Evolutionary conservation across 1,140 invertebrate genomes (phyloP), one percentile per base, ranked within the genome.

Genomic region (Calycopis cecrops): DNA sequence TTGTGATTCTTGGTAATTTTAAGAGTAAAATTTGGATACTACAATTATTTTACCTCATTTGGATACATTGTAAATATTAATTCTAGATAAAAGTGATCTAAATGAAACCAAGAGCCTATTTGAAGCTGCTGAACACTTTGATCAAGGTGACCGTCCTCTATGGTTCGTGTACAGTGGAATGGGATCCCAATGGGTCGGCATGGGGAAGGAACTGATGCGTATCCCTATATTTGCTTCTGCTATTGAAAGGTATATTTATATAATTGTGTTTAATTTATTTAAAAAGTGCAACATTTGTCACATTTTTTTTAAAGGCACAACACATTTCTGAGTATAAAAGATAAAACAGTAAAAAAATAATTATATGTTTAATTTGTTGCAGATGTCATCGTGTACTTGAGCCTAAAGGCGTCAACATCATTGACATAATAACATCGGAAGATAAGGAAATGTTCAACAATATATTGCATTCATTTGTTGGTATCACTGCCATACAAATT

Each of bases 111-210:
- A 87, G 4, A 62, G 76, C 0, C 35, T 86, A 14, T 57, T 62
- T 11, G 76, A 76, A 59, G 87, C 88, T 40, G 69, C 88, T 1
- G 76, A 89, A 35, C 88, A 91, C 67, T 92, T 87, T 59, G 75
- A 88, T 7, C 90, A 89, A 4, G 76, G 84, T 4, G 84, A 88
- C 55, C 79, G 90, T 62, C 94, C 94, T 10, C 81, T 98, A 2
- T 96, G 94, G 89, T 96, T 94, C 79, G 91, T 97, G 4, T 98
- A 96, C 85, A 93, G 95, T 68, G 95, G 96, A 48, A 95, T 97
- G 94, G 95, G 95, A 11, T 93, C 93, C 2, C 95, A 98, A 69
- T 97, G 96, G 95, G 69, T 89, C 18, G 91, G 93, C 48, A 97
- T 98, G 95, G 95, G 93, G 17, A 76, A 88, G 40, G 83, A 88